These are phyloP conservation scores for Cyclophora albipunctata DNA, from an alignment of 2,888 invertebrate genomes.

Conservation along the genomic window DNA sequence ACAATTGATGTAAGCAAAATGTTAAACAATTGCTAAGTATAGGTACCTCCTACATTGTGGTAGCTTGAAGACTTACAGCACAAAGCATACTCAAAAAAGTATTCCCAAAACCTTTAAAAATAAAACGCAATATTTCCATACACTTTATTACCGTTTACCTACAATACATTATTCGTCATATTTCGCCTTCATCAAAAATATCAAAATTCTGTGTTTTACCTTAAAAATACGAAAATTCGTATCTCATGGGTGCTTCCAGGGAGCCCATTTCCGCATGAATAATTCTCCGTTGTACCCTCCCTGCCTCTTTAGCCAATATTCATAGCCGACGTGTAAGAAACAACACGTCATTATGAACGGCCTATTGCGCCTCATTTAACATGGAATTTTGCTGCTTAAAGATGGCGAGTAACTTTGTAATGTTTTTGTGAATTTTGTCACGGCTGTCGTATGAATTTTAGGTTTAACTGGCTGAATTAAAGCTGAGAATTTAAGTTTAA, in stretches of 20 bases:
- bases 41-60: no score
- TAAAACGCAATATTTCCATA: no score
- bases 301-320: conserved; percentile 15
- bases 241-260: conserved; percentile 14
- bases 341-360: conserved; percentile 28
- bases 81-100: no score
- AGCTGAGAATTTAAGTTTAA: no score
- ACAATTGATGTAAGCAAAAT: no score
- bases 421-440: conserved; percentile 1
- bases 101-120: no score
- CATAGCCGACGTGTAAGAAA: conserved; percentile 22
- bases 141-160: no score
- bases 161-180: conserved; percentile 4
- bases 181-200: conserved; percentile 19
- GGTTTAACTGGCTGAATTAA: no score
- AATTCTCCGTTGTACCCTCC: conserved; percentile 9
- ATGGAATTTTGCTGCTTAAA: conserved; percentile 18
- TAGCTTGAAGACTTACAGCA: no score
- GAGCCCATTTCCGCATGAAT: conserved; percentile 21
- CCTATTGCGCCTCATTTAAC: conserved; percentile 30
- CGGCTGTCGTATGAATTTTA: neutral
- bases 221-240: conserved; percentile 19
- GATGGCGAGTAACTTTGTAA: conserved; percentile 1
- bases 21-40: no score
- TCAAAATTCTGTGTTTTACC: conserved; percentile 15